Base-by-base conservation (phyloP, 2,797 vertebrate genomes). In the Orestias chungarensis region DNA sequence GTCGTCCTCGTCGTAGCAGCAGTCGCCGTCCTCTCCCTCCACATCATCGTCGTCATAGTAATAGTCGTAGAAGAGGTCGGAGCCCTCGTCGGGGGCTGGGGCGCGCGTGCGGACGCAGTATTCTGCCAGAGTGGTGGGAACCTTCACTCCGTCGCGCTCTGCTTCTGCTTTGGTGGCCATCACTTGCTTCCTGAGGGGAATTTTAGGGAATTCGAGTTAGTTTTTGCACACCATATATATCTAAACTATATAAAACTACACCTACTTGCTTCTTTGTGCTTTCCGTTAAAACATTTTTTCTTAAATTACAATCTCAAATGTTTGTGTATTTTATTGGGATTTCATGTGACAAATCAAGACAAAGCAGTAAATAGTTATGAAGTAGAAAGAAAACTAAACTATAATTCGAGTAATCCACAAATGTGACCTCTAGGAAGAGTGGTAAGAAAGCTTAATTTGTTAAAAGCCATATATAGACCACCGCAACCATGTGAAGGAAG, bases 1-100 rank as follows among this genome's bases (percentile, higher is more conserved):
- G 90, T 96, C 96, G 0, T 96, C 96, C 64, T 96, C 96, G 0
- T 96, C 96, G 0, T 97, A 97, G 68, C 95, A 96, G 0, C 96
- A 96, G 29, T 93, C 92, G 8, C 88, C 91, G 12, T 96, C 94
- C 12, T 85, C 92, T 5, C 95, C 96, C 61, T 96, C 97, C 68
- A 95, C 92, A 15, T 96, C 95, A 0, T 96, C 96, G 0, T 97
- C 96, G 11, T 97, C 96, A 0, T 97, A 97, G 86, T 97, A 96
- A 87, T 98, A 96, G 29, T 98, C 97, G 2, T 97, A 98, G 90
- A 97, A 96, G 73, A 98, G 95, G 87, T 98, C 97, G 0, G 96
- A 96, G 88, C 96, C 96, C 84, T 97, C 96, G 0, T 97, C 96
- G 0, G 95, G 93, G 52, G 93, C 92, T 0, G 97, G 96, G 3